Evolutionary conservation across 2,113 vertebrate genomes (phyloP).

Genomic region (Istiophorus platypterus): DNA sequence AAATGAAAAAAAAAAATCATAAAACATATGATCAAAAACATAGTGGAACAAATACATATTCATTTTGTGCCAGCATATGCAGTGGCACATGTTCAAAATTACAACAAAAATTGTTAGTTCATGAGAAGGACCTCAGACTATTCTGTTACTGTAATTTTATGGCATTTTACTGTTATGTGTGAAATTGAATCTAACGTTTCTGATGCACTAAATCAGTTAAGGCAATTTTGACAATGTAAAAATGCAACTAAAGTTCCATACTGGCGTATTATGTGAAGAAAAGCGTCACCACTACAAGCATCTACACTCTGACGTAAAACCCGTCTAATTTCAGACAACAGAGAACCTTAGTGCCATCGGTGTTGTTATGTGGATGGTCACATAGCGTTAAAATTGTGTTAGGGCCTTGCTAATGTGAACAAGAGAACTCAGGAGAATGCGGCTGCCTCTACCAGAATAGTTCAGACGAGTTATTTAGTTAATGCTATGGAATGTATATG

Average conservation of each 20-base stretch:
- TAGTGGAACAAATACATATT: not conserved
- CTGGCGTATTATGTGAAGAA: conserved; percentile 1
- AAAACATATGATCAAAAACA: not conserved
- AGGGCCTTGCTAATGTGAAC: conserved; percentile 17
- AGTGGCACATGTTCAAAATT: not conserved
- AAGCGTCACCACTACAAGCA: not conserved
- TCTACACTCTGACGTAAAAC: conserved; percentile 2
- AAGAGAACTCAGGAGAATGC: not conserved
- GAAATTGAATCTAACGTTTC: not conserved
- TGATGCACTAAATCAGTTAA: conserved; percentile 15
- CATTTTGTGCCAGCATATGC: not conserved
- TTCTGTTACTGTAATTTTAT: not conserved
- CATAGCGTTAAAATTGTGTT: conserved; percentile 49
- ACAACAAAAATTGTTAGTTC: not conserved
- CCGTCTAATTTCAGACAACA: conserved; percentile 33
- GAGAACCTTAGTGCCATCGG: conserved; percentile 11
- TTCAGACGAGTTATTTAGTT: conserved; percentile 38
- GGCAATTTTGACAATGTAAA: not conserved
- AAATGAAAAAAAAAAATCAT: not conserved
- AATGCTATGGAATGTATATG: conserved; percentile 44
- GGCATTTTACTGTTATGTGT: not conserved
- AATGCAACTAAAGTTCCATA: not conserved
- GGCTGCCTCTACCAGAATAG: conserved; percentile 50
- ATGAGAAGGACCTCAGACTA: not conserved
- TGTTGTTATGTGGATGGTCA: conserved; percentile 28